Base-by-base conservation (phyloP, 1,140 invertebrate genomes). In the Heliconius hewitsoni region DNA sequence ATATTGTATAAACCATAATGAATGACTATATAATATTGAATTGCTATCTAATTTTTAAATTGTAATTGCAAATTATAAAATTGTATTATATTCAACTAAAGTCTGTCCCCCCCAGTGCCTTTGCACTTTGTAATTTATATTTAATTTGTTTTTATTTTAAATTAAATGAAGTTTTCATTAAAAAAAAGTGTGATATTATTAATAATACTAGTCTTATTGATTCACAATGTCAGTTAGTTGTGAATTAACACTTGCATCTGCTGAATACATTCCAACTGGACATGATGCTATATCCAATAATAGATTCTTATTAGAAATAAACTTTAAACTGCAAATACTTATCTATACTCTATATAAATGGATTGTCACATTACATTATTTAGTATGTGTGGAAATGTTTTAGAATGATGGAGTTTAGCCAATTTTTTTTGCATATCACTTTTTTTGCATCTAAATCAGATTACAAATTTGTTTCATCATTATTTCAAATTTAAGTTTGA, bases 231-330 rank as follows among this genome's bases (percentile, higher is more conserved):
- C 30, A 42, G 39, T 75, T 66, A 60, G 72, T 46, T 46, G 46
- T 50, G 55, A 30, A 74, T 50, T 23, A 42, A 78, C 55, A 74
- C 16, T 74, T 50, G 27, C 73, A 75, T 60, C 60, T 75, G 73
- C 57, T 52, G 74, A 46, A 71, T 74, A 30, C 50, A 66, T 76
- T 42, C 57, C 60, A 23, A 76, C 74, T 66, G 60, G 60, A 66
- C 60, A 66, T 76, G 73, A 79, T 55, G 60, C 60, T 39, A 27
- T 11, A 16, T 74, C 73, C 78, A 74, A 71, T 74, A 75, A 79
- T 79, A 79, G 78, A 37, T 30, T 72, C n/a, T 30, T 71, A 55
- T 71, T 75, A 75, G 55, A 57, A 57, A 57, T 57, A 23, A 57
- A 57, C 55, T 23, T 19, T n/a, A 55, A 57, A 57, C 55, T 57